Percentiles rank a stretch among this genome's conserved stretches.
Evolutionary conservation across 2,888 invertebrate genomes (phyloP).

Genomic region (Aplocera efformata): DNA sequence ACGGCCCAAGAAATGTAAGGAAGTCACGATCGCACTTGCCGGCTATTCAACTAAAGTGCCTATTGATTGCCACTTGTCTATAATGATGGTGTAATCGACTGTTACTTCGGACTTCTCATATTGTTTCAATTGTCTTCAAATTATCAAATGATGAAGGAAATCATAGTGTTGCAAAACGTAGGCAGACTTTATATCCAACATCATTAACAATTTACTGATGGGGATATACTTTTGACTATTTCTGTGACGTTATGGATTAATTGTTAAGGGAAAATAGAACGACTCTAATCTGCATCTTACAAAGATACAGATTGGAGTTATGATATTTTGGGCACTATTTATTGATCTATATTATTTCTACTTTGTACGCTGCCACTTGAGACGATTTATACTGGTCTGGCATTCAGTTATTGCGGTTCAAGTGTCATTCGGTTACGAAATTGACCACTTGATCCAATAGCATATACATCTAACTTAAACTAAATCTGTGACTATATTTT

Average conservation of each 20-base stretch:
- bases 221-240: no score
- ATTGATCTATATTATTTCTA: no score
- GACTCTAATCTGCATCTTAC: no score
- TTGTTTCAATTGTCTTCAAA: constrained; percentile 15
- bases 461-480: neutral
- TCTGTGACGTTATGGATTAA: no score
- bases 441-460: constrained; percentile 8
- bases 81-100: constrained; percentile 35
- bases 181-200: no score
- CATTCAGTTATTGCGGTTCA: constrained; percentile 19
- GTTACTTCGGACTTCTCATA: constrained; percentile 20
- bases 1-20: constrained; percentile 58
- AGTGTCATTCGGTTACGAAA: constrained; percentile 20
- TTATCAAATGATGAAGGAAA: constrained; percentile 2
- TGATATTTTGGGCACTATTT: no score
- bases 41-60: constrained; percentile 46
- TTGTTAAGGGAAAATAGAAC: no score
- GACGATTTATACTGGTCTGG: constrained; percentile 1
- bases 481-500: constrained; percentile 11
- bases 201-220: no score
- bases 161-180: neutral
- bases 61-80: constrained; percentile 49
- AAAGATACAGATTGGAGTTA: no score
- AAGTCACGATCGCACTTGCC: constrained; percentile 61
- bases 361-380: no score